Evolutionary conservation across 2,797 vertebrate genomes (phyloP).

Genomic region (Cetoscarus ocellatus): DNA sequence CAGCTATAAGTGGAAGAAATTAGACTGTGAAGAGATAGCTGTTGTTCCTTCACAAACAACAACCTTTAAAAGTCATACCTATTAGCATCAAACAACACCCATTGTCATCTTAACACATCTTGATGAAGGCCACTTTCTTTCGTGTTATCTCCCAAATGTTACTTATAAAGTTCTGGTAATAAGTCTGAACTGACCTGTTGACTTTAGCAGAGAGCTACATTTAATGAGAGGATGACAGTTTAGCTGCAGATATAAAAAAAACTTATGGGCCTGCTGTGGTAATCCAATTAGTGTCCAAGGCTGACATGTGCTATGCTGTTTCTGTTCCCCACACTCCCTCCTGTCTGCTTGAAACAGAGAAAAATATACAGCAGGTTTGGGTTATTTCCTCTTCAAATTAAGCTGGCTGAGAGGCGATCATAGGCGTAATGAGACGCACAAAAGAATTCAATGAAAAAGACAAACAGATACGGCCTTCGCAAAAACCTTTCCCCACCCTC

Average conservation of each 20-base stretch:
- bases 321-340: constrained; percentile 8
- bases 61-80: constrained; percentile 33
- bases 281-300: constrained; percentile 29
- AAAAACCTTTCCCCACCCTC: neutral
- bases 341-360: constrained; percentile 9
- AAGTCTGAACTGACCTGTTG: constrained; percentile 15
- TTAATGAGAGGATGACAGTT: constrained; percentile 36
- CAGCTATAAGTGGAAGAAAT: neutral
- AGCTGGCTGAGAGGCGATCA: neutral
- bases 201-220: constrained; percentile 20
- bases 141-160: constrained; percentile 23
- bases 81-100: constrained; percentile 28
- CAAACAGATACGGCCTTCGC: constrained; percentile 9
- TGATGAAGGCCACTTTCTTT: constrained; percentile 60
- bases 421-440: neutral
- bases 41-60: constrained; percentile 1
- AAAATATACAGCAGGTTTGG: constrained; percentile 10
- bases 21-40: constrained; percentile 2
- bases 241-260: constrained; percentile 25
- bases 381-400: neutral
- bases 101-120: constrained; percentile 14
- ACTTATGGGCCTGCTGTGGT: neutral
- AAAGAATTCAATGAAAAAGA: neutral
- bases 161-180: constrained; percentile 43
- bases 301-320: constrained; percentile 17